Evolutionary conservation across 1,140 invertebrate species (phyloP).

Genomic region (Dinoponera quadriceps): DNA sequence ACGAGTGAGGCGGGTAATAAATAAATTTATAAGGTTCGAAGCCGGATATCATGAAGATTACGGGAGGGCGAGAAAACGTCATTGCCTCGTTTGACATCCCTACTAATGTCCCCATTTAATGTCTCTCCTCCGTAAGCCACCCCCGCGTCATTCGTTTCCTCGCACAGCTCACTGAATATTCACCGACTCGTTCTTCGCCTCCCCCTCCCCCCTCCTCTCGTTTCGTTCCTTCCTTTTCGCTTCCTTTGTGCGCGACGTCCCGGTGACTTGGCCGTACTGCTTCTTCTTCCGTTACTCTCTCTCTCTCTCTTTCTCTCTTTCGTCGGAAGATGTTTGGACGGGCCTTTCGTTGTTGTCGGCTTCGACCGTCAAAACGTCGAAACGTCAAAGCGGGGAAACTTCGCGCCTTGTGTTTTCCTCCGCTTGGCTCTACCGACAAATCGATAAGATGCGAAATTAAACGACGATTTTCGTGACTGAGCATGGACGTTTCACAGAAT

Average conservation of each 20-base stretch:
- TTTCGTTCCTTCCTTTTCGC: conserved; percentile 31
- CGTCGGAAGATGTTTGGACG: conserved; percentile 17
- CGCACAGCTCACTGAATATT: conserved; percentile 49
- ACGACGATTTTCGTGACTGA: no score
- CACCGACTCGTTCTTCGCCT: conserved; percentile 8
- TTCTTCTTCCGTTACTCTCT: conserved; percentile 15
- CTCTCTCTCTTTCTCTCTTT: neutral
- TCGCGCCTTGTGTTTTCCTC: no score
- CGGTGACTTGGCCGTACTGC: conserved; percentile 19
- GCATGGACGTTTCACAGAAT: no score
- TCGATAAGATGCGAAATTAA: no score
- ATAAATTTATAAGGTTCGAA: conserved; percentile 2
- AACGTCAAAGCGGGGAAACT: neutral
- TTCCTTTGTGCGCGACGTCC: conserved; percentile 29
- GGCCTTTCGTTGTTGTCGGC: neutral
- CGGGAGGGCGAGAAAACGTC: conserved; percentile 15
- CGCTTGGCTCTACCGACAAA: no score
- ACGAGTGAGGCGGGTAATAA: neutral
- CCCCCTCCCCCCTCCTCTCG: neutral
- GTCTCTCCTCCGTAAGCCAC: conserved; percentile 51
- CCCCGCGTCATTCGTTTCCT: conserved; percentile 41
- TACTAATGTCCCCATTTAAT: conserved; percentile 50
- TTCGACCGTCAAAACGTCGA: neutral
- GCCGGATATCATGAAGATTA: conserved; percentile 29
- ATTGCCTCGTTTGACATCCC: conserved; percentile 41